Evolutionary conservation across 2,113 vertebrate genomes (phyloP).

Genomic region (Megaceryle torquata): DNA sequence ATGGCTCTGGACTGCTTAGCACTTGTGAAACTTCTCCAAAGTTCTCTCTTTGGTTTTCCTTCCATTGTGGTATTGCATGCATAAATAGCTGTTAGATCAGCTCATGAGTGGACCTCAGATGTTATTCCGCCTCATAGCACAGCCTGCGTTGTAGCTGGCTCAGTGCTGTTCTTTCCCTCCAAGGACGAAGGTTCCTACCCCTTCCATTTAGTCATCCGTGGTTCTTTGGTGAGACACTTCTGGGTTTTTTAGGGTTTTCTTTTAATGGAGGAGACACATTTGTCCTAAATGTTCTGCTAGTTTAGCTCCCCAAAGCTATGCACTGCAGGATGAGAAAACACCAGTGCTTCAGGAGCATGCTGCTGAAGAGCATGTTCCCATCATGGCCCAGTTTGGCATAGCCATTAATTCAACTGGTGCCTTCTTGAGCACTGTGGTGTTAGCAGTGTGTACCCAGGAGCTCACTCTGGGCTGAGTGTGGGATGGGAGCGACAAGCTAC

Average conservation of each 20-base stretch:
- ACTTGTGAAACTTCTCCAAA: neutral
- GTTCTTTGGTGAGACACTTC: neutral
- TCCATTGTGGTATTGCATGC: neutral
- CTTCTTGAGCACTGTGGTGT: neutral
- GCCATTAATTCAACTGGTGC: fast-evolving
- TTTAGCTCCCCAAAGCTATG: neutral
- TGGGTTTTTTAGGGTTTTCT: neutral
- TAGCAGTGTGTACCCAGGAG: fast-evolving
- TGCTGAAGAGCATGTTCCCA: neutral
- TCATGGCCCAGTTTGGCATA: neutral
- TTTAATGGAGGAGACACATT: neutral
- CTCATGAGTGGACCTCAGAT: neutral
- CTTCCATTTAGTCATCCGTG: neutral
- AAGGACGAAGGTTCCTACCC: neutral
- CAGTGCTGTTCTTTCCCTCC: neutral
- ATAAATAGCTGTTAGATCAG: neutral
- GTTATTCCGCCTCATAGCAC: neutral
- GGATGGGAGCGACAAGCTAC: neutral
- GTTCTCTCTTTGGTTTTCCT: neutral
- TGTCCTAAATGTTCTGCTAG: neutral
- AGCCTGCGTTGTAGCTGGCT: neutral
- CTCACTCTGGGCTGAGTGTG: neutral
- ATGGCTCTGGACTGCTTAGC: neutral
- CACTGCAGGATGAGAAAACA: neutral
- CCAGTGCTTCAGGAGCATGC: neutral